Evolutionary conservation across 2,113 vertebrate genomes (phyloP).

Genomic region (Indicator indicator): DNA sequence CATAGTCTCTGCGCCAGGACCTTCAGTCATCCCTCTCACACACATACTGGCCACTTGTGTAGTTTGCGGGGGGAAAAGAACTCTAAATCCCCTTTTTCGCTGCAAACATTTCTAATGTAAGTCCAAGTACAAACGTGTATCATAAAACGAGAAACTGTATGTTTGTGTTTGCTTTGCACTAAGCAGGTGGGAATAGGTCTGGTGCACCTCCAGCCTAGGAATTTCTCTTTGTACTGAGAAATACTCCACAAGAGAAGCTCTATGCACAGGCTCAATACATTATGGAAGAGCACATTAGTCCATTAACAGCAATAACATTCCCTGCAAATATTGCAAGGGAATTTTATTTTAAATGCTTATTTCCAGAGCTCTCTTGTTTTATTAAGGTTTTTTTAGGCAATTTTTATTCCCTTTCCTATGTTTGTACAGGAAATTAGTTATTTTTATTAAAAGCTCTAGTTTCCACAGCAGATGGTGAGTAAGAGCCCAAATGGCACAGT

Average conservation of each 20-base stretch:
- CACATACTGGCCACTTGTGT: neutral
- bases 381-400: neutral
- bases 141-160: neutral
- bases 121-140: neutral
- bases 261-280: fast-evolving
- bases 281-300: neutral
- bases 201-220: neutral
- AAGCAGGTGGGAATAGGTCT: neutral
- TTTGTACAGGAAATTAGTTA: neutral
- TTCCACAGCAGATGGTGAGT: neutral
- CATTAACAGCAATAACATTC: neutral
- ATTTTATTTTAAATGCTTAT: neutral
- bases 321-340: neutral
- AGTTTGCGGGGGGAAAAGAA: neutral
- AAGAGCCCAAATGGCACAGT: fast-evolving
- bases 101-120: neutral
- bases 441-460: neutral
- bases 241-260: neutral
- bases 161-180: neutral
- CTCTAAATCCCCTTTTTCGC: neutral
- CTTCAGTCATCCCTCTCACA: neutral
- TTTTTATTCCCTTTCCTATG: neutral
- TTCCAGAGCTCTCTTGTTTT: neutral
- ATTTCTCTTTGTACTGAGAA: neutral
- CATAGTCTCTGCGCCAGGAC: neutral